Conservation (phyloP, 1,140 invertebrate genomes). For the Euschistus heros region DNA sequence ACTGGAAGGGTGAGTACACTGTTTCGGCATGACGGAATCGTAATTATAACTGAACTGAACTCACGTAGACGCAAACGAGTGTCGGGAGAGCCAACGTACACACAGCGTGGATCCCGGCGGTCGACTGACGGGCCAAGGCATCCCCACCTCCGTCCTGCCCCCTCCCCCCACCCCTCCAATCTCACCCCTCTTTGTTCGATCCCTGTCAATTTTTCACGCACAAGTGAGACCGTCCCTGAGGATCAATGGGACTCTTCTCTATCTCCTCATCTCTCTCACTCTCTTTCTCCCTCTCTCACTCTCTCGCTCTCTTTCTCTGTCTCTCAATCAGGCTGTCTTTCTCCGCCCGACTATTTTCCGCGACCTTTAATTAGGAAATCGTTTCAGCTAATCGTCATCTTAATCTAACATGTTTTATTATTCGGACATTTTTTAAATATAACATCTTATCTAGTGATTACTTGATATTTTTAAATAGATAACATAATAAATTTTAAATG, state of each 20-base stretch:
- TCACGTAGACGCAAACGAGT: not conserved
- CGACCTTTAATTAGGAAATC: no score
- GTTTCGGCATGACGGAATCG: not conserved
- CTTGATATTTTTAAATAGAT: no score
- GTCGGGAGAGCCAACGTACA: not conserved
- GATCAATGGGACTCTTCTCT: conserved; percentile 5
- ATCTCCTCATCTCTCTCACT: not conserved
- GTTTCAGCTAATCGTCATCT: no score
- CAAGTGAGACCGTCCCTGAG: conserved; percentile 11
- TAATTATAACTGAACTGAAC: not conserved
- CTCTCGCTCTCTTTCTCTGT: not conserved
- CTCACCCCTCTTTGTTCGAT: conserved; percentile 11
- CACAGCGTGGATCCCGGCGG: not conserved
- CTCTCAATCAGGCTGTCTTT: not conserved
- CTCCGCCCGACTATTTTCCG: no score
- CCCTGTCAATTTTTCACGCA: conserved; percentile 25
- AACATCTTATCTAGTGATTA: no score
- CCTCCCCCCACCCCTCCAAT: conserved; percentile 25
- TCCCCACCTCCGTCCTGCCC: conserved; percentile 17
- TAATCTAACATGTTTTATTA: no score
- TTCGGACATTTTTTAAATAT: no score
- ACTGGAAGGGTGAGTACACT: not conserved
- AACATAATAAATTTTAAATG: no score
- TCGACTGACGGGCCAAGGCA: conserved; percentile 7
- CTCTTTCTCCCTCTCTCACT: not conserved